phyloP scores from a whole-genome alignment of 2,888 invertebrate species.

The Yponomeuta evonymella region DNA sequence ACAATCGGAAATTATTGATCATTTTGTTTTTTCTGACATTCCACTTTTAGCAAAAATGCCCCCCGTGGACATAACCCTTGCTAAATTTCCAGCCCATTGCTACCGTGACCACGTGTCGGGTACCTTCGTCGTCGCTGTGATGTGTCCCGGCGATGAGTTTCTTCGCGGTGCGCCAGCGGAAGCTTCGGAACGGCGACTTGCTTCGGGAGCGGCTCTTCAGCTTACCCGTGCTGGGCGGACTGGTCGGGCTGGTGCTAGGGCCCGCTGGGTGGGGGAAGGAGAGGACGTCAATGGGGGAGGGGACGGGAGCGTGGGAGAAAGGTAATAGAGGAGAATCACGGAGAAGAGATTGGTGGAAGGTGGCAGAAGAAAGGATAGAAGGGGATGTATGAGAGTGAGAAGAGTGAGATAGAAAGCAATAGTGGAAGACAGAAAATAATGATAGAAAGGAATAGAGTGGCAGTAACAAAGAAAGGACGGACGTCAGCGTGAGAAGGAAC shows the following conservation, averaged over 20 bases:
- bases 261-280: conserved; percentile 47
- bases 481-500: not conserved
- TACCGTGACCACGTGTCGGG: conserved; percentile 40
- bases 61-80: not conserved
- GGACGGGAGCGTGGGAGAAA: too few relatives aligned
- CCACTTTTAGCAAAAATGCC: not conserved
- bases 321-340: too few relatives aligned
- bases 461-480: not conserved
- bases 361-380: too few relatives aligned
- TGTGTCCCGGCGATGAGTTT: conserved; percentile 80
- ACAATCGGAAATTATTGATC: too few relatives aligned
- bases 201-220: conserved; percentile 91
- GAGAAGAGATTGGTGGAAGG: too few relatives aligned
- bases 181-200: conserved; percentile 95
- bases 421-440: not conserved
- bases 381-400: not conserved
- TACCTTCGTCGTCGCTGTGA: conserved; percentile 89
- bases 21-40: too few relatives aligned
- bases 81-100: conserved; percentile 22
- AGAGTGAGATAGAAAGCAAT: not conserved
- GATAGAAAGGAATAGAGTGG: not conserved
- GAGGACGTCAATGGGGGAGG: conserved; percentile 26
- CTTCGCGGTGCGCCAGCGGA: conserved; percentile 91
- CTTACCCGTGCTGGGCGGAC: conserved; percentile 76
- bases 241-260: conserved; percentile 59